Evolutionary conservation across 2,888 invertebrate genomes (phyloP).

Genomic region (Nebria brevicollis): DNA sequence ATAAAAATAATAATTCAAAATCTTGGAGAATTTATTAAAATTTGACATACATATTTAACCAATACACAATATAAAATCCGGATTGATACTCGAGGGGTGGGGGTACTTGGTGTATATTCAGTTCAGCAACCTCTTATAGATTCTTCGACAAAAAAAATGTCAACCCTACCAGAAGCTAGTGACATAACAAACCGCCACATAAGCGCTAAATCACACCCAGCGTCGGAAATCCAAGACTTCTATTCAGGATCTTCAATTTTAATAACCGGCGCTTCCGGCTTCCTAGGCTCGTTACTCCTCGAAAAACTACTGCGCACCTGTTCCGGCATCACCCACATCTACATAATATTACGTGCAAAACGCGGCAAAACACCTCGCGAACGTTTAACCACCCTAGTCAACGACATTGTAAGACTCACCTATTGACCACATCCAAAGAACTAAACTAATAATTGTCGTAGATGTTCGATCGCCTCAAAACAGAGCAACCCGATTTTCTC

Average conservation of each 20-base stretch:
- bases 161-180: slow-evolving; percentile 60
- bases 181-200: slow-evolving; percentile 66
- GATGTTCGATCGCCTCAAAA: slow-evolving; percentile 66
- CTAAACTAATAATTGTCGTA: slow-evolving; percentile 52
- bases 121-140: too few species aligned
- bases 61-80: too few species aligned
- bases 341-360: slow-evolving; percentile 55
- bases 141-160: neutral
- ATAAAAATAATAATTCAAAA: too few species aligned
- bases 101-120: too few species aligned
- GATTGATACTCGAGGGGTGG: too few species aligned
- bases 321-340: slow-evolving; percentile 53
- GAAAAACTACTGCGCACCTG: slow-evolving; percentile 53
- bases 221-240: slow-evolving; percentile 55
- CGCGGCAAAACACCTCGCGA: slow-evolving; percentile 52
- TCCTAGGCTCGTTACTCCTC: slow-evolving; percentile 54
- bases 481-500: slow-evolving; percentile 64
- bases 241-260: slow-evolving; percentile 57
- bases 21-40: too few species aligned
- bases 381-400: slow-evolving; percentile 52
- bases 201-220: slow-evolving; percentile 57
- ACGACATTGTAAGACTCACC: slow-evolving; percentile 49
- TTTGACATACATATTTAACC: too few species aligned
- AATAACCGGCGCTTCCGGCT: slow-evolving; percentile 61
- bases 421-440: too few species aligned